phyloP scores from a whole-genome alignment of 2,113 vertebrate species.

The Gavialis gangeticus region DNA sequence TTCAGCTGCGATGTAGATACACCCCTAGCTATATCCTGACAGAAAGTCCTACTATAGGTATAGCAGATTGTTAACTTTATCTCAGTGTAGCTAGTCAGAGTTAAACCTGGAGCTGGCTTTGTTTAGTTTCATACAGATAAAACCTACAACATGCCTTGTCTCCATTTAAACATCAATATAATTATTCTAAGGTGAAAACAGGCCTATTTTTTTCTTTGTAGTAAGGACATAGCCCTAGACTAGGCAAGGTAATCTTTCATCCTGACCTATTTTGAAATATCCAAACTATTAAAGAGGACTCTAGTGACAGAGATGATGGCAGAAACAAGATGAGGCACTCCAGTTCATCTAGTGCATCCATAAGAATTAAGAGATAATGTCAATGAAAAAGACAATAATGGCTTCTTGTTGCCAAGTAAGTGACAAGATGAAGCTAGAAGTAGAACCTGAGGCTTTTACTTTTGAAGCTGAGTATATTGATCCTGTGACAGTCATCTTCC shows the following conservation, averaged over 20 bases:
- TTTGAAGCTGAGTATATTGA: neutral
- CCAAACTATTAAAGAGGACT: neutral
- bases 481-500: neutral
- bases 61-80: neutral
- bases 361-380: neutral
- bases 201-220: neutral
- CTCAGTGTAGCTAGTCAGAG: neutral
- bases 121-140: neutral
- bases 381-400: neutral
- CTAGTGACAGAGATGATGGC: neutral
- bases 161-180: neutral
- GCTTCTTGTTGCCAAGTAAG: neutral
- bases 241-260: neutral
- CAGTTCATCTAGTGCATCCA: neutral
- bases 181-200: neutral
- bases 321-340: neutral
- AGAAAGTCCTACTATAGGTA: too few relatives aligned
- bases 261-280: rapidly evolving
- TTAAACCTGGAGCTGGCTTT: neutral
- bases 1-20: too few relatives aligned
- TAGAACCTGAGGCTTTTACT: neutral
- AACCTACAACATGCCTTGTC: neutral
- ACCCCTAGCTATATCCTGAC: too few relatives aligned
- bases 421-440: neutral
- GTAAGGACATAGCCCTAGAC: neutral